These are phyloP conservation scores for Molossus alvarezi DNA, from an alignment of 2,797 vertebrate species.

Conservation along the genomic window DNA sequence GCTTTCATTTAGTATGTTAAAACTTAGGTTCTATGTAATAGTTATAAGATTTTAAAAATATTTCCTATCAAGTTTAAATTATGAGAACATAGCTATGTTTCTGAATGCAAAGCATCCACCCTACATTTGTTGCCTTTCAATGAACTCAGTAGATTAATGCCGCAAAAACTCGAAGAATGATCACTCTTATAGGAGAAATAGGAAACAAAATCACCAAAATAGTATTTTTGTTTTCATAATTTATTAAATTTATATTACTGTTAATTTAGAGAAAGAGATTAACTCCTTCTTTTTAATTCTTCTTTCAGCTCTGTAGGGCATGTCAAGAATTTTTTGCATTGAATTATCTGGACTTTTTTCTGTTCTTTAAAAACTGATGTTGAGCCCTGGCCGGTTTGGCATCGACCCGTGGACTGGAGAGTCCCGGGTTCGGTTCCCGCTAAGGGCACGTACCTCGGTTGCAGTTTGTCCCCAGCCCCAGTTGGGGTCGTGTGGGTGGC, in stretches of 20 bases:
- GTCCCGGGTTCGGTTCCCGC: no score
- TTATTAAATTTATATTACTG: background rate
- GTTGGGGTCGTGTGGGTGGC: no score
- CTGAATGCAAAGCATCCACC: background rate
- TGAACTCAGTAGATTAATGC: background rate
- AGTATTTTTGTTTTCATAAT: slow-evolving; percentile 31
- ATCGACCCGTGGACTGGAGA: no score
- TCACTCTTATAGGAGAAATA: background rate
- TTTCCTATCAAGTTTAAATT: background rate
- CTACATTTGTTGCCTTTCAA: background rate
- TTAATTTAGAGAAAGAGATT: background rate
- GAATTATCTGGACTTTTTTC: slow-evolving; percentile 3
- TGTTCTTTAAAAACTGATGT: slow-evolving; percentile 74
- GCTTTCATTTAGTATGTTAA: background rate
- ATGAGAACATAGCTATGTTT: background rate
- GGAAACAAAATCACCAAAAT: background rate
- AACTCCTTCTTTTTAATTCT: background rate
- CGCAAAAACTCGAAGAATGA: background rate
- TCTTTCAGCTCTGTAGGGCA: background rate
- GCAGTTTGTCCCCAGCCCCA: no score
- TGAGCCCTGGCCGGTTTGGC: background rate
- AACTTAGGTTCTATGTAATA: background rate
- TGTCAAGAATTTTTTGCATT: slow-evolving; percentile 5
- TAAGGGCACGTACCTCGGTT: no score
- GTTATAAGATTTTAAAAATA: background rate